phyloP scores from a whole-genome alignment of 1,140 invertebrate species.

The Globodera rostochiensis region DNA sequence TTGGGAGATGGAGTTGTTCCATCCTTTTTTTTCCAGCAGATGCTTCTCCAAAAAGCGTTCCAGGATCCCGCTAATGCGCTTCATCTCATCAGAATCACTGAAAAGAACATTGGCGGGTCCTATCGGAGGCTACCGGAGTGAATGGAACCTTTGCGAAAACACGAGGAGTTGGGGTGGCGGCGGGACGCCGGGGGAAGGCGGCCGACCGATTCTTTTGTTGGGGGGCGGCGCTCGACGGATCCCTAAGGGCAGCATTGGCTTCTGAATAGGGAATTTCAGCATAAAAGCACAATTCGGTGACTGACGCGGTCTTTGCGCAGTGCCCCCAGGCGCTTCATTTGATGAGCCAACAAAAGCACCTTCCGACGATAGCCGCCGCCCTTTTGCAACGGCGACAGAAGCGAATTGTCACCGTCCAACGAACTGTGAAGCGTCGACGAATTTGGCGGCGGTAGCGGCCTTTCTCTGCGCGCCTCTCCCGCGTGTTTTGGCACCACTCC shows the following conservation, averaged over 20 bases:
- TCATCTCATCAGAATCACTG: neutral
- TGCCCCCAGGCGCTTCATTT: neutral
- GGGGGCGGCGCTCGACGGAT: neutral
- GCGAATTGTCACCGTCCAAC: neutral
- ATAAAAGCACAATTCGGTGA: neutral
- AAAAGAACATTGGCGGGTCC: neutral
- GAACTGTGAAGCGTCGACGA: neutral
- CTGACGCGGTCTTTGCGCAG: neutral
- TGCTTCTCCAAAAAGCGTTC: neutral
- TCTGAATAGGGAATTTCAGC: neutral
- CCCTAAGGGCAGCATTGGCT: neutral
- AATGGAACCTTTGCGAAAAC: neutral
- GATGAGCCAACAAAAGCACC: neutral
- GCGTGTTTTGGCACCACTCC: neutral
- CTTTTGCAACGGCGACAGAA: neutral
- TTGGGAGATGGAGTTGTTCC: neutral
- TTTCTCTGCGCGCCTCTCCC: neutral
- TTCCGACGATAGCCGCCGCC: neutral
- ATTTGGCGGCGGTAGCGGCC: neutral
- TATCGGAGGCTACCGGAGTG: neutral
- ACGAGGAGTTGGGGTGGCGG: neutral
- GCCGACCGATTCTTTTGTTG: neutral
- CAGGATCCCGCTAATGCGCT: neutral
- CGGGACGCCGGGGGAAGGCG: too few species aligned
- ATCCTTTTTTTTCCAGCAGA: neutral